phyloP scores from a whole-genome alignment of 1,140 invertebrate species.

The Spodoptera litura region DNA sequence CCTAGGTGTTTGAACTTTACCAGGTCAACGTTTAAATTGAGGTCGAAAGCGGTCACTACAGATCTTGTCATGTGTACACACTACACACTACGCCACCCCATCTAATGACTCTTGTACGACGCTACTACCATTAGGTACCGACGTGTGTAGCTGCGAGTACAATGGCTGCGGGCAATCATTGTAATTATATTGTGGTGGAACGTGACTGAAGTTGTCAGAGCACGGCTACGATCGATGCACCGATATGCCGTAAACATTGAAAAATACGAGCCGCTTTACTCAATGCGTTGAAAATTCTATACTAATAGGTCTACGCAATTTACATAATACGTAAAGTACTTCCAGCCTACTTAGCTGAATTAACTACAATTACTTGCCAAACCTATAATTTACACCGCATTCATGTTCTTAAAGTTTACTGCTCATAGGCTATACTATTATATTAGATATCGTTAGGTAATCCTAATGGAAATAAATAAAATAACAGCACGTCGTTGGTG shows the following conservation, averaged over 20 bases:
- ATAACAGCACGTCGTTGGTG: neutral
- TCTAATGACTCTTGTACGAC: constrained; percentile 22
- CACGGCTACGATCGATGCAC: neutral
- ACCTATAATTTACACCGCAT: neutral
- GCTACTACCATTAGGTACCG: constrained; percentile 10
- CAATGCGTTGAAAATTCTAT: neutral
- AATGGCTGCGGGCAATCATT: constrained; percentile 23
- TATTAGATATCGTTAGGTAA: too few relatives aligned
- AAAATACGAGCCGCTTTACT: constrained; percentile 17
- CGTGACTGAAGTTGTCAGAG: constrained; percentile 5
- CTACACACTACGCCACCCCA: constrained; percentile 32
- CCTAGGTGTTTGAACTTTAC: constrained; percentile 62
- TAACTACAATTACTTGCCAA: neutral
- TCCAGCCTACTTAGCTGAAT: neutral
- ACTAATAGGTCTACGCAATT: neutral
- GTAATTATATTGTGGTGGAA: constrained; percentile 17
- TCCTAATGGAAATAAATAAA: neutral
- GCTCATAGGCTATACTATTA: too few relatives aligned
- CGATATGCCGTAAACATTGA: neutral
- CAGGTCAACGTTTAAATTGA: constrained; percentile 75
- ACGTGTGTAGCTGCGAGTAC: constrained; percentile 1
- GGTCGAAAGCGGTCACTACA: constrained; percentile 71
- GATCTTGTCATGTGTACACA: constrained; percentile 57
- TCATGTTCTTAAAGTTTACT: neutral
- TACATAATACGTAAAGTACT: neutral